phyloP scores from a whole-genome alignment of 2,888 invertebrate genomes.

The Hipparchia sbordonii region DNA sequence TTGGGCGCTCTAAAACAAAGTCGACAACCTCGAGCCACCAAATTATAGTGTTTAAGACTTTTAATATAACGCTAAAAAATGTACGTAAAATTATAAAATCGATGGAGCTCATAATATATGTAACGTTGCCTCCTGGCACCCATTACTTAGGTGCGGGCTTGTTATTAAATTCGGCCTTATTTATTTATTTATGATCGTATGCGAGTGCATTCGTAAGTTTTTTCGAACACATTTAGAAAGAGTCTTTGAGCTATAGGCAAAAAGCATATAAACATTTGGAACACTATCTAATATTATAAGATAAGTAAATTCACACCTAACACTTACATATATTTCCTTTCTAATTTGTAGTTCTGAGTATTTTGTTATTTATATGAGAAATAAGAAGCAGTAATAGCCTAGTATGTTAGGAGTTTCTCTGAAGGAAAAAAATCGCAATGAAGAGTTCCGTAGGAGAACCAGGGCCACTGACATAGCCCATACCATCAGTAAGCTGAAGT shows the following conservation, averaged over 20 bases:
- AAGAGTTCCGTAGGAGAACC: no score
- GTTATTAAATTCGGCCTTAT: slow-evolving; percentile 81
- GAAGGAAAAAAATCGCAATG: no score
- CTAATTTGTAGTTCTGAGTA: no score
- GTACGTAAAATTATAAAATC: slow-evolving; percentile 77
- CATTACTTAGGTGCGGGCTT: slow-evolving; percentile 76
- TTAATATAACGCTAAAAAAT: slow-evolving; percentile 78
- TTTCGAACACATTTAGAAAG: neutral
- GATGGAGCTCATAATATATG: slow-evolving; percentile 72
- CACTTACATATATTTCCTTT: no score
- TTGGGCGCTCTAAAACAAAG: slow-evolving; percentile 62
- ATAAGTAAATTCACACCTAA: no score
- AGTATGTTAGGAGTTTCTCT: no score
- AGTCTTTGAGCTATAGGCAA: neutral
- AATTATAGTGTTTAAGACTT: slow-evolving; percentile 78
- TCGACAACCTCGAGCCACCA: slow-evolving; percentile 52
- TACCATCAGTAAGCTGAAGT: no score
- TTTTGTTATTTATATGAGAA: no score
- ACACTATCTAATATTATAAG: no score
- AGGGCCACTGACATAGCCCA: no score
- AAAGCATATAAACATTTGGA: slow-evolving; percentile 8
- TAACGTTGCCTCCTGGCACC: slow-evolving; percentile 77
- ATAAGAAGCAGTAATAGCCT: no score
- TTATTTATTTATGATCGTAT: slow-evolving; percentile 76
- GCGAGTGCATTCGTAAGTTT: slow-evolving; percentile 27